Evolutionary conservation across 1,140 invertebrate species (phyloP).

Genomic region (Carcinoscorpius rotundicauda): DNA sequence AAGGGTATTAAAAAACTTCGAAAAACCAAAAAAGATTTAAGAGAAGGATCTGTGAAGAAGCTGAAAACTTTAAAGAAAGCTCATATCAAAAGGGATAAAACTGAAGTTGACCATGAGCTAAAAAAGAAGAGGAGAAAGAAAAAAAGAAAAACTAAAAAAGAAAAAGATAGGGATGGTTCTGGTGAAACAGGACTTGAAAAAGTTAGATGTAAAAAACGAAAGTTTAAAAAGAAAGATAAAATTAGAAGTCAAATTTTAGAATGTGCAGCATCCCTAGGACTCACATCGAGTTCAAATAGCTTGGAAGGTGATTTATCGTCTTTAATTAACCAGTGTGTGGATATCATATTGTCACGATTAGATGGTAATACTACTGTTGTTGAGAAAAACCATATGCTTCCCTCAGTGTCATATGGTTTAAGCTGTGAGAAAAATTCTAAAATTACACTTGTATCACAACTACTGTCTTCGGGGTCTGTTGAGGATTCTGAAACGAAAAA

Average conservation of each 20-base stretch:
- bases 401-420: neutral
- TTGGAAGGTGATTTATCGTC: slow-evolving; percentile 12
- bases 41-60: neutral
- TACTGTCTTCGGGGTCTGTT: too few relatives aligned
- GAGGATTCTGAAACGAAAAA: too few relatives aligned
- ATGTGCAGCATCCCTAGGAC: slow-evolving; percentile 13
- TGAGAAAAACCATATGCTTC: slow-evolving; percentile 7
- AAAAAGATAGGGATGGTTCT: slow-evolving; percentile 10
- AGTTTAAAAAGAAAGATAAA: slow-evolving; percentile 13
- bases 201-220: slow-evolving; percentile 13
- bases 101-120: slow-evolving; percentile 1
- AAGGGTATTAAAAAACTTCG: neutral
- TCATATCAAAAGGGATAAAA: neutral
- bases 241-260: slow-evolving; percentile 10
- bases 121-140: slow-evolving; percentile 14
- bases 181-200: slow-evolving; percentile 2
- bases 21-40: neutral
- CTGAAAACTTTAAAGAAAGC: neutral
- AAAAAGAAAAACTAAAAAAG: slow-evolving; percentile 15
- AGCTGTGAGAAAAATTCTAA: too few relatives aligned
- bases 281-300: slow-evolving; percentile 12
- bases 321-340: neutral
- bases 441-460: too few relatives aligned
- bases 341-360: neutral
- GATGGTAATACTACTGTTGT: slow-evolving; percentile 14